These are phyloP conservation scores for Plectropomus leopardus DNA, from an alignment of 2,113 vertebrate genomes.

Conservation along the genomic window DNA sequence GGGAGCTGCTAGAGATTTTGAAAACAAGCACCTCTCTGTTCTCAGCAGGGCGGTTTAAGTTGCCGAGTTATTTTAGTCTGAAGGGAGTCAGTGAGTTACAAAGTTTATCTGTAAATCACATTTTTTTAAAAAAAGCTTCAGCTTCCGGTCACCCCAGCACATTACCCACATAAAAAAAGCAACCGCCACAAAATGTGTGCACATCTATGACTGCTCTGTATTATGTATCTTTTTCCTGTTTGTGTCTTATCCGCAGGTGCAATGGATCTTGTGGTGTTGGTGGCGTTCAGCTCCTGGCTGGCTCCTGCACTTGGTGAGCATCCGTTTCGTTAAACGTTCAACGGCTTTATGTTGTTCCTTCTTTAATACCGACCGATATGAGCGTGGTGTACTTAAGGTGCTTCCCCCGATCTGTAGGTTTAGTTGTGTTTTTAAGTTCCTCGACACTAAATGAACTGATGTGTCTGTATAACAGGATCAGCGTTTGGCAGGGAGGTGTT, in stretches of 20 bases:
- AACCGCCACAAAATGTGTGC: background rate
- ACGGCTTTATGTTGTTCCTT: background rate
- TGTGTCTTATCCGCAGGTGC: slow-evolving; percentile 58
- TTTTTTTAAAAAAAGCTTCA: background rate
- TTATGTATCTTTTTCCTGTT: background rate
- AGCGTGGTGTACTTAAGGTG: background rate
- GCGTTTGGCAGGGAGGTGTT: slow-evolving; percentile 74
- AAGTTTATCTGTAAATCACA: slow-evolving; percentile 19
- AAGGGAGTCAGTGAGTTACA: background rate
- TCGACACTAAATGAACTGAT: slow-evolving; percentile 48
- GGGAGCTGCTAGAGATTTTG: background rate
- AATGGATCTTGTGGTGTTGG: slow-evolving; percentile 81
- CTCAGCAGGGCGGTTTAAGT: background rate
- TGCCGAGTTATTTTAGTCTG: background rate
- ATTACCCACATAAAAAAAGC: background rate
- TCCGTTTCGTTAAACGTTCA: background rate
- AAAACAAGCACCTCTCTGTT: slow-evolving; percentile 30
- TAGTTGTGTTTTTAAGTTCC: slow-evolving; percentile 10
- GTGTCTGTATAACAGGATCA: slow-evolving; percentile 73
- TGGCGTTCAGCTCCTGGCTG: slow-evolving; percentile 76
- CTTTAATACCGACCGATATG: background rate
- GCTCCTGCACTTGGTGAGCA: slow-evolving; percentile 82
- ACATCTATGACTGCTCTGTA: background rate
- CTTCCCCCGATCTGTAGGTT: slow-evolving; percentile 21
- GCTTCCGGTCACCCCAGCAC: background rate